These are phyloP conservation scores for Amphilophus citrinellus DNA, from an alignment of 2,113 vertebrate genomes.

Conservation along the genomic window DNA sequence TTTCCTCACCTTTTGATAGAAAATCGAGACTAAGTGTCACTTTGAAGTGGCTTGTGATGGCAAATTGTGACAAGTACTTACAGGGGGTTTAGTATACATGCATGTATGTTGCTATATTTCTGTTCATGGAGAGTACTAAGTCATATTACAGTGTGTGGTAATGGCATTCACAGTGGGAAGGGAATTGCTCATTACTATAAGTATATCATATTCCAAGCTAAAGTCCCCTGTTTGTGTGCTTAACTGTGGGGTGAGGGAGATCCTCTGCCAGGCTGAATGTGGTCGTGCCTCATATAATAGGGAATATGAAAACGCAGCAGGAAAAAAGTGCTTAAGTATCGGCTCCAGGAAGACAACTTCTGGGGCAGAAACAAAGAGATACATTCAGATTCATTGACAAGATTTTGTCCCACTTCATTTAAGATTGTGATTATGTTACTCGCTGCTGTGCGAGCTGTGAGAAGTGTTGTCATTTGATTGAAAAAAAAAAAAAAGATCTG, in stretches of 20 bases:
- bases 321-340: slow-evolving; percentile 11
- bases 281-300: slow-evolving; percentile 58
- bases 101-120: slow-evolving; percentile 14
- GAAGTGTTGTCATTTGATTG: slow-evolving; percentile 35
- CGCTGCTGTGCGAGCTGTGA: slow-evolving; percentile 17
- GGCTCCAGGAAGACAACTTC: slow-evolving; percentile 11
- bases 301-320: slow-evolving; percentile 55
- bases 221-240: slow-evolving; percentile 30
- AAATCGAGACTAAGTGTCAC: slow-evolving; percentile 37
- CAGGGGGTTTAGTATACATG: slow-evolving; percentile 11
- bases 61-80: slow-evolving; percentile 19
- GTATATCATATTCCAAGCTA: slow-evolving; percentile 44
- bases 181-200: slow-evolving; percentile 60
- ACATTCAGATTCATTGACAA: slow-evolving; percentile 23
- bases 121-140: neutral
- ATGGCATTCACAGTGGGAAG: slow-evolving; percentile 51
- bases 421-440: slow-evolving; percentile 22
- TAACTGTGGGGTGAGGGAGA: slow-evolving; percentile 35
- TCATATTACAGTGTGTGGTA: slow-evolving; percentile 56
- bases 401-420: slow-evolving; percentile 57
- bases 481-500: neutral
- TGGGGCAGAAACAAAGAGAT: slow-evolving; percentile 9
- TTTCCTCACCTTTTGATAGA: slow-evolving; percentile 5
- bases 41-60: slow-evolving; percentile 23
- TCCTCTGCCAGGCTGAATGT: slow-evolving; percentile 3